These are phyloP conservation scores for Drosophila sordidula DNA, from an alignment of 2,888 invertebrate genomes.

Conservation along the genomic window DNA sequence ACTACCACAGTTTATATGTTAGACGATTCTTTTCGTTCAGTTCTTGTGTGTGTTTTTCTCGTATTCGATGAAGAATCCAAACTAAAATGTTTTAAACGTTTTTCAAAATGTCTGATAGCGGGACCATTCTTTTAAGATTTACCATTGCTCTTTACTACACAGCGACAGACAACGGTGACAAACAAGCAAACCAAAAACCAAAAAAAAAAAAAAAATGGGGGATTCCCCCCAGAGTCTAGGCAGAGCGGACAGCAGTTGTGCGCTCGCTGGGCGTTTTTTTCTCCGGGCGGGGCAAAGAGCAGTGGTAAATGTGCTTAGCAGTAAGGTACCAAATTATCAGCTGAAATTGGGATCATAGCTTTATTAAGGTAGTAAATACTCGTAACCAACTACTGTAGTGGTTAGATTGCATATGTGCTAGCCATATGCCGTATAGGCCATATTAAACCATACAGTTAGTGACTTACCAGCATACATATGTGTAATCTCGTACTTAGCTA, in stretches of 20 bases:
- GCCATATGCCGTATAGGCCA: slow-evolving; percentile 27
- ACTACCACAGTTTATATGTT: slow-evolving; percentile 51
- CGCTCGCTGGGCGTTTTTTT: background rate
- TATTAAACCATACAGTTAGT: slow-evolving; percentile 31
- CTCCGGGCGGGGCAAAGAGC: slow-evolving; percentile 71
- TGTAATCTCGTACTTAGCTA: slow-evolving; percentile 35
- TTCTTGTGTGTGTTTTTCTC: slow-evolving; percentile 65
- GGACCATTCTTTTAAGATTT: slow-evolving; percentile 86
- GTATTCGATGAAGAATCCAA: slow-evolving; percentile 69
- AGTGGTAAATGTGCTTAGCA: slow-evolving; percentile 85
- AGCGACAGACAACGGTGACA: slow-evolving; percentile 3
- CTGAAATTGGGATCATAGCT: slow-evolving; percentile 89
- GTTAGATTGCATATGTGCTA: slow-evolving; percentile 10
- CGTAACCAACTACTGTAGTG: slow-evolving; percentile 55
- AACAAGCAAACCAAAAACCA: background rate
- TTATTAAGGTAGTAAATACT: slow-evolving; percentile 86
- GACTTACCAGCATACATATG: slow-evolving; percentile 22
- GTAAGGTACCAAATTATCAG: slow-evolving; percentile 86
- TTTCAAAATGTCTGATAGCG: slow-evolving; percentile 86
- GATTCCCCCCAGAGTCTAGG: background rate
- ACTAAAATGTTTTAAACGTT: slow-evolving; percentile 82
- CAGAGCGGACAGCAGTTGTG: no score
- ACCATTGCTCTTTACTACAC: slow-evolving; percentile 84
- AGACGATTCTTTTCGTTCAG: slow-evolving; percentile 56
- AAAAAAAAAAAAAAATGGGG: background rate